phyloP scores from a whole-genome alignment of 2,888 invertebrate species.

The Nephrotoma flavescens region DNA sequence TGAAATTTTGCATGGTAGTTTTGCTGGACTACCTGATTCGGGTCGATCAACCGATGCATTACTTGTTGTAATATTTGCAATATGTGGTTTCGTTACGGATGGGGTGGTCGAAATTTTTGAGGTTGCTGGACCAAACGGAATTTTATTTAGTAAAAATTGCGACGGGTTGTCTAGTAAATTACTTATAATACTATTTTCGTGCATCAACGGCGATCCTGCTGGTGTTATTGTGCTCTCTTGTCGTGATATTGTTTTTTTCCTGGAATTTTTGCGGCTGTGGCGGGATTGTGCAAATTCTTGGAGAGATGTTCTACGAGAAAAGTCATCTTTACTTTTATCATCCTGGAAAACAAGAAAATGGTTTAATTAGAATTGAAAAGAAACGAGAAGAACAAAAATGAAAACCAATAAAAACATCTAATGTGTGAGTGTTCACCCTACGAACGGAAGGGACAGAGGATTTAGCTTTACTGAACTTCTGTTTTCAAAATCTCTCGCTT shows the following conservation, averaged over 20 bases:
- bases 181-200: background rate
- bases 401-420: no score
- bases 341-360: background rate
- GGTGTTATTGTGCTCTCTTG: background rate
- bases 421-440: no score
- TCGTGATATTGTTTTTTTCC: background rate
- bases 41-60: background rate
- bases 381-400: no score
- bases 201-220: background rate
- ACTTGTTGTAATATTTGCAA: background rate
- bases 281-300: slow-evolving; percentile 25
- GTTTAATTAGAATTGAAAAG: background rate
- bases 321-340: background rate
- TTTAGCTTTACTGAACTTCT: no score
- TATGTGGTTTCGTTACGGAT: background rate
- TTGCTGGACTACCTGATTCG: slow-evolving; percentile 12
- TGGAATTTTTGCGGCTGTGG: background rate
- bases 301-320: slow-evolving; percentile 24
- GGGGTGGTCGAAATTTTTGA: background rate
- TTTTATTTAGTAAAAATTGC: background rate
- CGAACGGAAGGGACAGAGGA: no score
- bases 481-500: no score
- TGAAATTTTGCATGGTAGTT: slow-evolving; percentile 9
- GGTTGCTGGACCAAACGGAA: background rate
- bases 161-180: background rate